Evolutionary conservation across 2,113 vertebrate genomes (phyloP).

Genomic region (rat (Rattus norvegicus)): DNA sequence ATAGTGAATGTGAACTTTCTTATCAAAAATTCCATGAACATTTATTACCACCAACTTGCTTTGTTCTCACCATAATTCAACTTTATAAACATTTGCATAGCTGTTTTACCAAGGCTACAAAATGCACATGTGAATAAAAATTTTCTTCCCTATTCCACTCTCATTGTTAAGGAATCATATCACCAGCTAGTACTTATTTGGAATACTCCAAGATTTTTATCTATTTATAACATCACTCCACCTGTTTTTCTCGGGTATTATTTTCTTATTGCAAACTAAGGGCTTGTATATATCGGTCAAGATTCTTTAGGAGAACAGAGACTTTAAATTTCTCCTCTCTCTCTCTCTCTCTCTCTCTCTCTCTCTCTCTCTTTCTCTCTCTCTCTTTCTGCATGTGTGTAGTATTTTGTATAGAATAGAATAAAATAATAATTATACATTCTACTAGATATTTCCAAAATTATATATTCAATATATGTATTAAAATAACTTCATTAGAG

Average conservation of each 20-base stretch:
- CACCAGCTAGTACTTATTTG: not conserved
- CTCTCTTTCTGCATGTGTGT: not conserved
- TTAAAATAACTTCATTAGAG: not conserved
- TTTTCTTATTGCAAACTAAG: not conserved
- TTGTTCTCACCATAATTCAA: not conserved
- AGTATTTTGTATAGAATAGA: not conserved
- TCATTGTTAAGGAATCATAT: not conserved
- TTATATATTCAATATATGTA: not conserved
- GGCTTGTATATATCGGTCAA: not conserved
- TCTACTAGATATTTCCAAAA: not conserved
- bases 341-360: no score
- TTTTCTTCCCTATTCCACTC: not conserved
- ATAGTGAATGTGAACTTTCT: not conserved
- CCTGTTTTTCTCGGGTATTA: not conserved
- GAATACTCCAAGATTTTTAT: not conserved
- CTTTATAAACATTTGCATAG: not conserved
- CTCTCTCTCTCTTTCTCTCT: no score
- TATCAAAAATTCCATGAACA: not conserved
- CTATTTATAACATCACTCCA: not conserved
- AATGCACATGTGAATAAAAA: not conserved
- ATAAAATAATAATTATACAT: not conserved
- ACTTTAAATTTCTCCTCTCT: not conserved
- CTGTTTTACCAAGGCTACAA: not conserved
- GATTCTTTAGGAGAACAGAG: not conserved
- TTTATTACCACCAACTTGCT: not conserved